Evolutionary conservation across 2,888 invertebrate species (phyloP), one percentile per base, ranked within the genome.

Genomic region (Tanypteryx hageni): DNA sequence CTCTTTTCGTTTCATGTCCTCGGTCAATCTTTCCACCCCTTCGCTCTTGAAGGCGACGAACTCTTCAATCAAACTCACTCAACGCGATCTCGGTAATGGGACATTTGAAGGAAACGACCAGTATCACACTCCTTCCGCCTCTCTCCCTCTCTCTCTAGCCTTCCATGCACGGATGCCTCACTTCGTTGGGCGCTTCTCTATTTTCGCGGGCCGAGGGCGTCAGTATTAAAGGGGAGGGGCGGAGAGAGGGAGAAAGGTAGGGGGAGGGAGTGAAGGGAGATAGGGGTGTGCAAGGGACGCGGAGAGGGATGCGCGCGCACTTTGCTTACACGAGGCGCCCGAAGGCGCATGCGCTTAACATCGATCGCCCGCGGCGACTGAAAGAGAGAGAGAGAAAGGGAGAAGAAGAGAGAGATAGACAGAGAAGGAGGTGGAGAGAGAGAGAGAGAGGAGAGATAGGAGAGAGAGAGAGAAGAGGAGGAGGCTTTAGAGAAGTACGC

Each of bases 331-430:
- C 27, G 61, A 18, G 58, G 59, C 58, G 27, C 59, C 16, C 31
- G 31, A 89, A 18, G n/a, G 89, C 89, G 89, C 89, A 64, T 56
- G 89, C 44, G 89, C 89, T n/a, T 13, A 18, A 18, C 58, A 89
- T 89, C 59, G 89, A 89, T 89, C 89, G 89, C 89, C 64, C 44
- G 44, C 56, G 89, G 89, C 89, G 64, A 18, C 61, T 56, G 84
- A n/a, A 22, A 14, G 59, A 22, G 61, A 18, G 86, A n/a, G 58
- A 31, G 86, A 31, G 18, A 59, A n/a, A 31, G 22, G 31, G 16
- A n/a, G 44, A 44, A 27, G 57, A 58, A 57, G 85, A 22, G 58
- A 22, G 82, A 82, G 13, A 56, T 27, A 14, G 82, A 31, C 31
- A 82, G n/a, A 31, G 56, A 18, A 56, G n/a, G 11, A 27, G 83